Conservation (phyloP, 2,797 vertebrate genomes). For the Artibeus jamaicensis region DNA sequence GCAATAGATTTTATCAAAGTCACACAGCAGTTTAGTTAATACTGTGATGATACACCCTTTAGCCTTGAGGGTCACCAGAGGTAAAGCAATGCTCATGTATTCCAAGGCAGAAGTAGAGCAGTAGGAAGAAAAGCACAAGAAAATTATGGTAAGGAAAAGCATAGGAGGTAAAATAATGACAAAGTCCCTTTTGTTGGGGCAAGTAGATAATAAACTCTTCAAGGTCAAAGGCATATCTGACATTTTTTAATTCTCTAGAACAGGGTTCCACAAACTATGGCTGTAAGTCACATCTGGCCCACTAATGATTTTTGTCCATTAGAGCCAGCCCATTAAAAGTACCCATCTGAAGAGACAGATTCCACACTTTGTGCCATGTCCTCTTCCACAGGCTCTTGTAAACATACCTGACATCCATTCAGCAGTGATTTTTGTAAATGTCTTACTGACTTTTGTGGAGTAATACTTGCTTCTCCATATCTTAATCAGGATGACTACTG, state of each 20-base stretch:
- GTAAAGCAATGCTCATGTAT: neutral
- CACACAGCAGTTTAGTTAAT: neutral
- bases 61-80: neutral
- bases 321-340: no score
- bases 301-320: neutral
- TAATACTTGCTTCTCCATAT: neutral
- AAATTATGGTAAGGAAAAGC: neutral
- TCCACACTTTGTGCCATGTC: fast-evolving
- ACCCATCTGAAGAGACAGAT: neutral
- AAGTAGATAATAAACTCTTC: neutral
- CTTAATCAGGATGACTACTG: neutral
- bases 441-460: neutral
- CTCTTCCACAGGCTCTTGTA: fast-evolving
- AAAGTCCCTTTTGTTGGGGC: neutral
- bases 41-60: neutral
- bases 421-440: neutral
- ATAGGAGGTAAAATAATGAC: neutral
- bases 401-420: neutral
- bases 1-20: neutral
- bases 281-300: neutral
- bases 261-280: neutral
- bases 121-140: neutral
- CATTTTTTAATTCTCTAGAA: neutral
- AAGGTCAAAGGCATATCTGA: neutral
- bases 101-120: neutral